A percentile compares a stretch with the other conserved stretches of the same genome.
These are phyloP conservation scores for Protobothrops flavoviridis DNA, from an alignment of 2,113 vertebrate species.

Conservation along the genomic window DNA sequence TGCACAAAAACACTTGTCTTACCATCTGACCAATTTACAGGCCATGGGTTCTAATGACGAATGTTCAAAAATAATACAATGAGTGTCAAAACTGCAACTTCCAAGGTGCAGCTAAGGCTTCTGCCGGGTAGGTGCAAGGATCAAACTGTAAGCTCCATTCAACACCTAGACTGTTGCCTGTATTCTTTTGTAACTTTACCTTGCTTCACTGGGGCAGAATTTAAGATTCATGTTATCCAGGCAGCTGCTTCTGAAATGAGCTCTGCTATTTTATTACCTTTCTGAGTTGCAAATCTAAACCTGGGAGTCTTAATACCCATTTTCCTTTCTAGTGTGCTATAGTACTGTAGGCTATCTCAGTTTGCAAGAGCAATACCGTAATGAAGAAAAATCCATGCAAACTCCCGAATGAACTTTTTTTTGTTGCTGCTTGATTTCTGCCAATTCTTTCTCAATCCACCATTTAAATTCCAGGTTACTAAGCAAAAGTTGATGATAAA, in stretches of 20 bases:
- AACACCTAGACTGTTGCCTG: slow-evolving; percentile 24
- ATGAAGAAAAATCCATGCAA: not conserved
- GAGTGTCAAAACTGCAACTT: slow-evolving; percentile 42
- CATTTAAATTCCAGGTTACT: slow-evolving; percentile 63
- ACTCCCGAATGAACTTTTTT: slow-evolving; percentile 18
- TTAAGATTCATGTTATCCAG: not conserved
- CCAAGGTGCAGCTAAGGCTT: slow-evolving; percentile 36
- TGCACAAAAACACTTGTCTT: slow-evolving; percentile 32
- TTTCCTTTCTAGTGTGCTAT: not conserved
- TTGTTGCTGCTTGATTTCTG: slow-evolving; percentile 50
- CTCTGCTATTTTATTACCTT: not conserved
- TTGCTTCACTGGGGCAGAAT: slow-evolving; percentile 21
- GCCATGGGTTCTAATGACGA: slow-evolving; percentile 54
- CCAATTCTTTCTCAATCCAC: slow-evolving; percentile 55
- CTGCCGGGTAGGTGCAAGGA: slow-evolving; percentile 48
- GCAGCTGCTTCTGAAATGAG: slow-evolving; percentile 6
- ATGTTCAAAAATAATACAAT: slow-evolving; percentile 46
- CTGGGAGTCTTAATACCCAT: not conserved
- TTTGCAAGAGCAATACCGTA: not conserved
- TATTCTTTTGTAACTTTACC: slow-evolving; percentile 11
- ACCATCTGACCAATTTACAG: slow-evolving; percentile 54
- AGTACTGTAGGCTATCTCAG: not conserved
- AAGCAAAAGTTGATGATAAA: slow-evolving; percentile 61
- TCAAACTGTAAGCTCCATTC: slow-evolving; percentile 47
- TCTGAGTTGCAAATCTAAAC: not conserved